Evolutionary conservation across 2,888 invertebrate species (phyloP), one percentile per base, ranked within the genome.

Genomic region (Scelioninae gen. 1): DNA sequence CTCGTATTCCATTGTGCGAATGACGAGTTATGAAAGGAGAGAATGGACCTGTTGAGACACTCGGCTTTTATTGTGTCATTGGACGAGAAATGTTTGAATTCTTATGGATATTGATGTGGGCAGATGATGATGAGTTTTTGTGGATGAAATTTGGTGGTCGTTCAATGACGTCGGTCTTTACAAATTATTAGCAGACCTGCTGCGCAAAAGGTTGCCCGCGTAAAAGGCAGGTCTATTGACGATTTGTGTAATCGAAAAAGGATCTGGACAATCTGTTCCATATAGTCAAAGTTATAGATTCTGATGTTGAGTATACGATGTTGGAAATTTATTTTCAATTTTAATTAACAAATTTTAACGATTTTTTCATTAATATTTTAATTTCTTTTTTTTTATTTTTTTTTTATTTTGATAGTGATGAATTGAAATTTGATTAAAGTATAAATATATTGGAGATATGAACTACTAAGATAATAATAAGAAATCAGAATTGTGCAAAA

Each of bases 91-190:
- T 16, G 38, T 51, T 45, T 32, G 45, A 40, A 58, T 72, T 29
- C 69, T 78, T 63, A 63, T 56, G 62, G 55, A 60, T 31, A 68
- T 47, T 45, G 43, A 43, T 13, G 43, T 31, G 40, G 29, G 29
- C 76, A 68, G 65, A 75, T 53, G 75, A 75, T 32, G 53, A 53
- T 5, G 45, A 68, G 76, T 34, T 62, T 53, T 58, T 68, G 76
- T 23, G 47, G 74, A 16, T 53, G 63, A 51, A 72, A 34, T 47
- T 72, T 62, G 72, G 49, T 40, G 60, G 60, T 8, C 66, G n/a
- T 15, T 16, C 16, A 34, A 8, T n/a, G 23, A 40, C 40, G 66
- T 63, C 47, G 16, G 13, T 5, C 29, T 31, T 29, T 58, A 66
- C 43, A 51, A 60, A 60, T 76, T 66, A 68, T 76, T 43, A 53